A percentile compares a stretch with the other conserved stretches of the same genome.
These are phyloP conservation scores for Melinopterus prodromus DNA, from an alignment of 2,888 invertebrate genomes.

Conservation along the genomic window DNA sequence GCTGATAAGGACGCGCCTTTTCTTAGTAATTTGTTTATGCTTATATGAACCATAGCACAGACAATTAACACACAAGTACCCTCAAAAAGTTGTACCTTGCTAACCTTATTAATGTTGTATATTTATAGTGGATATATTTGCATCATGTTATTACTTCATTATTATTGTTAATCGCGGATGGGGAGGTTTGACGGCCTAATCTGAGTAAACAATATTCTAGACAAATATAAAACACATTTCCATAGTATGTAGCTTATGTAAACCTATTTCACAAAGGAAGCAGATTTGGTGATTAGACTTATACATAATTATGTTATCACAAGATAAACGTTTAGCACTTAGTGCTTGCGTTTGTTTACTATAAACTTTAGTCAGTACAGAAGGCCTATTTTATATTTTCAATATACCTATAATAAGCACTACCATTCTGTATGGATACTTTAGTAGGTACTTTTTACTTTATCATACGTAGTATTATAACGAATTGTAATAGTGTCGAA, in stretches of 20 bases:
- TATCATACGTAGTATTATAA: too few species aligned
- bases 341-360: neutral
- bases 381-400: too few species aligned
- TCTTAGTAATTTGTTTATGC: conserved; percentile 4
- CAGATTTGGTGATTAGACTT: neutral
- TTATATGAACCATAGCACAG: neutral
- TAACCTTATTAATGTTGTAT: too few species aligned
- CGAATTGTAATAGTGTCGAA: too few species aligned
- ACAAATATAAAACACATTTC: neutral
- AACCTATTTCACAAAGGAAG: neutral
- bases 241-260: neutral
- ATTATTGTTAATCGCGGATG: neutral
- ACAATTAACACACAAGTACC: neutral
- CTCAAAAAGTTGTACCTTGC: neutral
- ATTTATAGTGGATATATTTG: too few species aligned
- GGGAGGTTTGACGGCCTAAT: neutral
- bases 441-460: too few species aligned
- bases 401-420: too few species aligned
- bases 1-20: conserved; percentile 4
- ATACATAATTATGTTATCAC: neutral
- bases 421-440: too few species aligned
- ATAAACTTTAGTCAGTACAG: neutral
- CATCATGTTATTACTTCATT: too few species aligned
- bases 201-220: neutral
- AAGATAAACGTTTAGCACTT: neutral